Evolutionary conservation across 1,140 invertebrate species (phyloP).

Genomic region (Drosophila navojoa): DNA sequence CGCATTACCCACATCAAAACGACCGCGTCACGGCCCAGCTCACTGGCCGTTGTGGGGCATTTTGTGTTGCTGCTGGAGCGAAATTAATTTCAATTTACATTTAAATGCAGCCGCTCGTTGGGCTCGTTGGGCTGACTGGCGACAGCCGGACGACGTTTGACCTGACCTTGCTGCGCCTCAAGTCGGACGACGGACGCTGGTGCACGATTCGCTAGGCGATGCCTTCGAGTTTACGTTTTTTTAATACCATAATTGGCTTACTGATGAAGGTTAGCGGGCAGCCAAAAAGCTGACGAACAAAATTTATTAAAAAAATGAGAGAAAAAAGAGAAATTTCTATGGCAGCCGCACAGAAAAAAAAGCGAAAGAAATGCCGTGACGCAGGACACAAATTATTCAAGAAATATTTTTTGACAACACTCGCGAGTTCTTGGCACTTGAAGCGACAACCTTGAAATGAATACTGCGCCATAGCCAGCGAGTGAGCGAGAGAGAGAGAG

Average conservation of each 20-base stretch:
- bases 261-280: constrained; percentile 68
- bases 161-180: constrained; percentile 62
- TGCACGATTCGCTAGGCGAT: constrained; percentile 43
- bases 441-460: constrained; percentile 73
- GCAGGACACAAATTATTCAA: constrained; percentile 73
- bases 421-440: constrained; percentile 66
- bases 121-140: constrained; percentile 26
- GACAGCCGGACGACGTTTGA: constrained; percentile 54
- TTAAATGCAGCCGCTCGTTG: constrained; percentile 66
- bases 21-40: constrained; percentile 47
- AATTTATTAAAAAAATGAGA: constrained; percentile 19
- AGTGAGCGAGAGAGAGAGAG: constrained; percentile 11
- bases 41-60: constrained; percentile 43
- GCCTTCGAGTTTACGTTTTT: constrained; percentile 61
- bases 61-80: constrained; percentile 50
- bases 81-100: constrained; percentile 82
- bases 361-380: constrained; percentile 5
- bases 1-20: constrained; percentile 61
- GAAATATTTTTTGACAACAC: constrained; percentile 75
- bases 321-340: background rate
- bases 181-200: constrained; percentile 20
- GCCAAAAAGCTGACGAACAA: constrained; percentile 16
- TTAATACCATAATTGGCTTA: constrained; percentile 81
- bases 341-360: background rate
- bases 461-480: constrained; percentile 39